Evolutionary conservation across 2,888 invertebrate species (phyloP).

Genomic region (Pristionchus mayeri): DNA sequence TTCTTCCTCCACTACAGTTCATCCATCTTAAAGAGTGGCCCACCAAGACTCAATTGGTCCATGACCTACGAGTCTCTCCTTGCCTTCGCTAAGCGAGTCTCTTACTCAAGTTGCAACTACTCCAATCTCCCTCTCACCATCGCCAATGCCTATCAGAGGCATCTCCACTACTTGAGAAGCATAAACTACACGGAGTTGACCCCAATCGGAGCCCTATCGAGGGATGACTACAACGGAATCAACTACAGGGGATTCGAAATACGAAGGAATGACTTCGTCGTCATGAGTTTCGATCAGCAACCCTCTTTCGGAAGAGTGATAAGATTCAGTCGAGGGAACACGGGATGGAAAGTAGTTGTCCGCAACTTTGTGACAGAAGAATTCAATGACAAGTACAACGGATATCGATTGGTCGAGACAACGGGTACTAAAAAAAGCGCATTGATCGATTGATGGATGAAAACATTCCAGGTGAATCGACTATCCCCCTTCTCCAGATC

Average conservation of each 20-base stretch:
- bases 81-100: neutral
- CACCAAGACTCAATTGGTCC: neutral
- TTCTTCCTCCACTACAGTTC: neutral
- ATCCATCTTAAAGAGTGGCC: neutral
- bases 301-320: neutral
- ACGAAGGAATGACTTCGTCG: neutral
- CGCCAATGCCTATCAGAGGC: neutral
- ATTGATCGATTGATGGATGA: neutral
- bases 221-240: neutral
- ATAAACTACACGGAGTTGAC: neutral
- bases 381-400: neutral
- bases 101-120: neutral
- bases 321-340: neutral
- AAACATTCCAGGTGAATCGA: neutral
- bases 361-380: neutral
- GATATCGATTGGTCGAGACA: neutral
- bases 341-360: neutral
- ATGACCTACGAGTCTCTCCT: conserved; percentile 10
- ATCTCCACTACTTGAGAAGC: neutral
- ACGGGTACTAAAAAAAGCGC: neutral
- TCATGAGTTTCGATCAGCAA: neutral
- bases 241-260: neutral
- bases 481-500: neutral
- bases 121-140: neutral
- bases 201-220: neutral